These are phyloP conservation scores for Oxyura jamaicensis DNA, from an alignment of 2,113 vertebrate species.

Conservation along the genomic window DNA sequence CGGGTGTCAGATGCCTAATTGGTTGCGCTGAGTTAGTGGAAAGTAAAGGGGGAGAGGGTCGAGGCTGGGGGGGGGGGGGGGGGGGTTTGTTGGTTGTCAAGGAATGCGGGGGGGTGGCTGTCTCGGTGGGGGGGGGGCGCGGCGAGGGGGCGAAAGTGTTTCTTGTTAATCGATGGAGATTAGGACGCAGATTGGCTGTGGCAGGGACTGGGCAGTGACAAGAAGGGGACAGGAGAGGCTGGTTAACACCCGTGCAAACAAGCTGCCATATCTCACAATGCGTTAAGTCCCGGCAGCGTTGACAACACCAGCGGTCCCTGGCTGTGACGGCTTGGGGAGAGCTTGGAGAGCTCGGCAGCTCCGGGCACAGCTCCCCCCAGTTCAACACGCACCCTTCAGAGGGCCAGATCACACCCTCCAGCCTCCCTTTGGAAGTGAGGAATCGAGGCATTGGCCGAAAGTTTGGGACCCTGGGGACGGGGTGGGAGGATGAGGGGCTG, in stretches of 20 bases:
- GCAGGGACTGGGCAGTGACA: constrained; percentile 93
- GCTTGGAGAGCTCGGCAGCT: neutral
- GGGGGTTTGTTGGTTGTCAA: neutral
- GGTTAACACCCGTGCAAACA: constrained; percentile 88
- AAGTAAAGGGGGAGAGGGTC: constrained; percentile 80
- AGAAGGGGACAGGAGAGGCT: constrained; percentile 84
- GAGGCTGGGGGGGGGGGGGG: neutral
- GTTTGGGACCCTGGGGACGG: neutral
- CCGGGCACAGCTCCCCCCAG: accelerated
- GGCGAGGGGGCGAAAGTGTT: neutral
- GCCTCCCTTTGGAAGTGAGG: neutral
- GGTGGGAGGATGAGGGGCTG: neutral
- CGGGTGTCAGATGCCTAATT: constrained; percentile 93
- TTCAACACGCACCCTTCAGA: neutral
- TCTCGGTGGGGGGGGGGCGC: neutral
- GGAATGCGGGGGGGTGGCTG: neutral
- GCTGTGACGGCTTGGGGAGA: neutral
- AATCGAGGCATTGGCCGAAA: accelerated
- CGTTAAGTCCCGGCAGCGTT: constrained; percentile 62
- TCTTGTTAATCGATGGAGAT: constrained; percentile 86
- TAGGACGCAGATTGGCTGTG: constrained; percentile 89
- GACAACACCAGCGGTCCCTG: neutral
- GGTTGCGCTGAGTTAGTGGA: constrained; percentile 88
- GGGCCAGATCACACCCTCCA: accelerated
- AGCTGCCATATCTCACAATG: constrained; percentile 89